These are phyloP conservation scores for Kryptopterus vitreolus DNA, from an alignment of 2,797 vertebrate species.

Conservation along the genomic window DNA sequence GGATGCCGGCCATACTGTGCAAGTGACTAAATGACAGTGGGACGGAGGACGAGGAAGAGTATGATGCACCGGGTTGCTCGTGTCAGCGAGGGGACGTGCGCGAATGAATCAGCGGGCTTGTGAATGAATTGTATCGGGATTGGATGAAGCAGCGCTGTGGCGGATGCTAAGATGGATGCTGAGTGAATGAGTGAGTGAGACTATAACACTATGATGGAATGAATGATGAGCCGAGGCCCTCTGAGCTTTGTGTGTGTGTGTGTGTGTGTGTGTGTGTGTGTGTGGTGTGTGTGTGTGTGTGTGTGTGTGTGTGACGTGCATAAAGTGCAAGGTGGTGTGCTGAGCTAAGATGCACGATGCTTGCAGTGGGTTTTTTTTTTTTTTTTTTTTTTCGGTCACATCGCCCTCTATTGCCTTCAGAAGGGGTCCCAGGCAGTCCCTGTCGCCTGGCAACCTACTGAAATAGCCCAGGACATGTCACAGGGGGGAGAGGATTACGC, in stretches of 20 bases:
- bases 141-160: conserved; percentile 14
- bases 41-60: conserved; percentile 22
- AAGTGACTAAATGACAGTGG: conserved; percentile 39
- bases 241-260: too few species aligned
- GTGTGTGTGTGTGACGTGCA: conserved; percentile 27
- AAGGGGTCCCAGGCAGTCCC: conserved; percentile 63
- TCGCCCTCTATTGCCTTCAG: conserved; percentile 56
- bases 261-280: conserved; percentile 32
- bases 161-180: conserved; percentile 36
- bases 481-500: conserved; percentile 56
- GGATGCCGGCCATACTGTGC: conserved; percentile 12
- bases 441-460: conserved; percentile 73
- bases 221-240: too few species aligned
- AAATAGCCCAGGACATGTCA: conserved; percentile 65
- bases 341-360: conserved; percentile 34
- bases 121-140: conserved; percentile 36
- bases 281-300: not conserved
- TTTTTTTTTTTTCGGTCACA: conserved; percentile 40
- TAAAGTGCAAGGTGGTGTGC: conserved; percentile 26
- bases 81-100: conserved; percentile 10
- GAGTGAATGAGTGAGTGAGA: not conserved
- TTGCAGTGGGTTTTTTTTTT: too few species aligned
- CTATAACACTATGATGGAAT: too few species aligned
- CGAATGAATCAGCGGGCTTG: conserved; percentile 36
- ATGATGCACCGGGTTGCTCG: conserved; percentile 13